These are phyloP conservation scores for Beaufortia kweichowensis DNA, from an alignment of 2,113 vertebrate species.

Conservation along the genomic window DNA sequence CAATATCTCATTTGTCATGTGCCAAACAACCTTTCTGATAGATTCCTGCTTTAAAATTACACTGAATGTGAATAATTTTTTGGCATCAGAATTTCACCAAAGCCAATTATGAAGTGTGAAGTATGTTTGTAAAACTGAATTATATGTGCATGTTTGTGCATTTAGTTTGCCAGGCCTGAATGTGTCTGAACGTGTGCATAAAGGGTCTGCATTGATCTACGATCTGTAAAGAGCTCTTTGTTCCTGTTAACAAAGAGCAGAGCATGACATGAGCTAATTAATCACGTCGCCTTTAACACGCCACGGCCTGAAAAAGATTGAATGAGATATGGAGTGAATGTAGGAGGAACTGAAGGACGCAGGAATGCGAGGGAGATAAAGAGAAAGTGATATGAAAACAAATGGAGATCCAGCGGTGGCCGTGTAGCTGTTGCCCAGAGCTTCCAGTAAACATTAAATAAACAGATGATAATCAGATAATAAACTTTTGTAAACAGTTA, in stretches of 20 bases:
- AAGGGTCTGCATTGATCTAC: conserved; percentile 21
- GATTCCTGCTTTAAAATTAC: neutral
- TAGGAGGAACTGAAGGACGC: conserved; percentile 6
- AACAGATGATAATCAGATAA: neutral
- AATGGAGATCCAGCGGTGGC: neutral
- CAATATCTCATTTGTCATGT: neutral
- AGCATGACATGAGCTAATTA: conserved; percentile 32
- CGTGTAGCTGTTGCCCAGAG: neutral
- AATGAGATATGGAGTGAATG: conserved; percentile 16
- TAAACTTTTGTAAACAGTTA: neutral
- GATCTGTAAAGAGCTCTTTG: conserved; percentile 13
- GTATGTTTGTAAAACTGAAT: neutral
- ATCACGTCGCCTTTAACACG: conserved; percentile 31
- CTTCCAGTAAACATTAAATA: conserved; percentile 5
- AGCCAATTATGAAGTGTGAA: neutral
- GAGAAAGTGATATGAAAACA: conserved; percentile 5
- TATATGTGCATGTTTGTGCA: neutral
- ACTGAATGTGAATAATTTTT: neutral
- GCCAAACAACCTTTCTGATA: neutral
- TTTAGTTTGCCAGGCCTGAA: neutral
- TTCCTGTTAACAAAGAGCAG: conserved; percentile 27
- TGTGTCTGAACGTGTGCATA: conserved; percentile 3
- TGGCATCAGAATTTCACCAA: neutral
- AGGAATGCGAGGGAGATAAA: conserved; percentile 28
- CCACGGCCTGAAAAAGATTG: conserved; percentile 6